Conservation (phyloP, 2,888 invertebrate genomes). For the Escarpia spicata region DNA sequence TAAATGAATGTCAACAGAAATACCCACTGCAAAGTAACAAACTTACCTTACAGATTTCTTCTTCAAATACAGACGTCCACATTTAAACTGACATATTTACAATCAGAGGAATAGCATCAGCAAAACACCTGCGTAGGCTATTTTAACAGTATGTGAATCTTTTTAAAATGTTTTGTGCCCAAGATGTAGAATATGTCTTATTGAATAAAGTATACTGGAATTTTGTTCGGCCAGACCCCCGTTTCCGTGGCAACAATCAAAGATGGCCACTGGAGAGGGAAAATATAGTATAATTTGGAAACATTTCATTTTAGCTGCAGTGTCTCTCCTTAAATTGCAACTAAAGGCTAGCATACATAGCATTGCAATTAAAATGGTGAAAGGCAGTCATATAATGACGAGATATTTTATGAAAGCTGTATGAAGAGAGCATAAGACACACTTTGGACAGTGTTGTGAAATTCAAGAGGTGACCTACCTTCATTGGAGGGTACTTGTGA, state of each 20-base stretch:
- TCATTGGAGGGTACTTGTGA: constrained; percentile 99
- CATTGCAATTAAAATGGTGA: not conserved
- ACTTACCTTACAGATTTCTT: not conserved
- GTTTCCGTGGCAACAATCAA: too few species aligned
- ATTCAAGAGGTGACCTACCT: constrained; percentile 66
- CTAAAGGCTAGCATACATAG: not conserved
- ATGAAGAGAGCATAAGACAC: not conserved
- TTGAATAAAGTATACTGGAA: too few species aligned
- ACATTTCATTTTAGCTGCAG: too few species aligned
- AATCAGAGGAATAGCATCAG: not conserved
- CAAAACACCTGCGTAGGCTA: not conserved
- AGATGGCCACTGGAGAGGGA: too few species aligned
- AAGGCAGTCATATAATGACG: not conserved
- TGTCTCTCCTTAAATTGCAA: not conserved
- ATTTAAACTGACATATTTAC: not conserved
- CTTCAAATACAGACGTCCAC: not conserved
- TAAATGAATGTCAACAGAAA: not conserved
- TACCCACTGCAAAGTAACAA: not conserved
- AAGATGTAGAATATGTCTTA: too few species aligned
- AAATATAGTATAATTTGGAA: too few species aligned
- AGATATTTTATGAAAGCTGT: not conserved
- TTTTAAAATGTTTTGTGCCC: too few species aligned
- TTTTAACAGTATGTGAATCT: not conserved
- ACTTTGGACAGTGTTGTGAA: not conserved
- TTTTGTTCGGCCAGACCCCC: too few species aligned